These are phyloP conservation scores for Miniopterus natalensis DNA, from an alignment of 2,113 vertebrate genomes.

Conservation along the genomic window DNA sequence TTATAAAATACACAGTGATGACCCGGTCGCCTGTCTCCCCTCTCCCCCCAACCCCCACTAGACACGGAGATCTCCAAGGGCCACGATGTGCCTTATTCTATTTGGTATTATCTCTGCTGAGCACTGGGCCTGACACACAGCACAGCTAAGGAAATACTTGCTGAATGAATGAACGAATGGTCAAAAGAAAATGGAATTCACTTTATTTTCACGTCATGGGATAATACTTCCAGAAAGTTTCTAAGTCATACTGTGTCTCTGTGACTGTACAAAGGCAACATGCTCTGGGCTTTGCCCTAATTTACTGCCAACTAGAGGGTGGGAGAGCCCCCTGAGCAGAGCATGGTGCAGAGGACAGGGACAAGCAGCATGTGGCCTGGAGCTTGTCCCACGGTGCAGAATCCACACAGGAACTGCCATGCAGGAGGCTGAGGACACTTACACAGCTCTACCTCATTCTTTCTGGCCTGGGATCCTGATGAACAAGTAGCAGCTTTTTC, in stretches of 20 bases:
- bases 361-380: not conserved
- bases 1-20: not conserved
- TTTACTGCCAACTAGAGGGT: not conserved
- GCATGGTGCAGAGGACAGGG: not conserved
- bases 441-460: not conserved
- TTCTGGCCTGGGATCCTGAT: not conserved
- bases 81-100: not conserved
- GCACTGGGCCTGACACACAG: not conserved
- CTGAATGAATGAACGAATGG: conserved; percentile 1
- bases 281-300: conserved; percentile 40
- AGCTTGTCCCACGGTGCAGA: not conserved
- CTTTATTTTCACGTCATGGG: conserved; percentile 31
- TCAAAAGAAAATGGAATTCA: not conserved
- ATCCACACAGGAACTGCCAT: not conserved
- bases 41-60: not conserved
- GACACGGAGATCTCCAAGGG: not conserved
- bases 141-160: not conserved
- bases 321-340: not conserved
- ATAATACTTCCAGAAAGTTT: conserved; percentile 20
- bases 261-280: not conserved
- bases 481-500: not conserved
- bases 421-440: not conserved
- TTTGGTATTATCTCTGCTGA: not conserved
- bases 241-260: conserved; percentile 17
- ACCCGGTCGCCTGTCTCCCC: not conserved